Percentiles rank a stretch among this genome's conserved stretches.
These are phyloP conservation scores for Timema cristinae DNA, from an alignment of 2,888 invertebrate genomes.

Conservation along the genomic window DNA sequence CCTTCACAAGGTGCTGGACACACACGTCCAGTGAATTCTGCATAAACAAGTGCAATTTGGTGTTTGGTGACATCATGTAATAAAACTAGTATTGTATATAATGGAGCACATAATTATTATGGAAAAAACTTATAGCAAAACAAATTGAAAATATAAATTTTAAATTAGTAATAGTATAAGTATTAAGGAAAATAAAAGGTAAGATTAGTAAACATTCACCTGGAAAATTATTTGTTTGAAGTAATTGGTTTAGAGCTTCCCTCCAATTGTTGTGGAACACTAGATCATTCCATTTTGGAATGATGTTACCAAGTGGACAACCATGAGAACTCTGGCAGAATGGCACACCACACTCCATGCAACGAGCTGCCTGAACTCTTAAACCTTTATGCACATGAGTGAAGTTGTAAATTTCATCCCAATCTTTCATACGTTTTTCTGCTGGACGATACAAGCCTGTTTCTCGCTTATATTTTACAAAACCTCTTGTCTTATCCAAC, in stretches of 20 bases:
- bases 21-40: slow-evolving; percentile 88
- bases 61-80: too few species aligned
- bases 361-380: slow-evolving; percentile 85
- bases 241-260: slow-evolving; percentile 84
- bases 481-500: slow-evolving; percentile 82
- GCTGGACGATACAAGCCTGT: slow-evolving; percentile 80
- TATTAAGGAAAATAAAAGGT: too few species aligned
- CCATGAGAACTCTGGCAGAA: slow-evolving; percentile 95
- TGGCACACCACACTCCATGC: slow-evolving; percentile 99
- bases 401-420: slow-evolving; percentile 95
- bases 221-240: slow-evolving; percentile 99
- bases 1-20: slow-evolving; percentile 98
- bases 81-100: too few species aligned
- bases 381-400: slow-evolving; percentile 83
- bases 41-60: neutral
- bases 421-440: slow-evolving; percentile 82
- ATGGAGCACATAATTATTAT: neutral
- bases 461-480: slow-evolving; percentile 94
- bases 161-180: neutral
- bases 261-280: slow-evolving; percentile 93
- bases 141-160: slow-evolving; percentile 17
- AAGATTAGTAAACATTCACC: slow-evolving; percentile 41
- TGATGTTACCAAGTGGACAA: slow-evolving; percentile 96
- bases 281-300: slow-evolving; percentile 98
- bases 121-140: neutral